These are phyloP conservation scores for Ictalurus punctatus DNA, from an alignment of 2,113 vertebrate genomes.

Conservation along the genomic window DNA sequence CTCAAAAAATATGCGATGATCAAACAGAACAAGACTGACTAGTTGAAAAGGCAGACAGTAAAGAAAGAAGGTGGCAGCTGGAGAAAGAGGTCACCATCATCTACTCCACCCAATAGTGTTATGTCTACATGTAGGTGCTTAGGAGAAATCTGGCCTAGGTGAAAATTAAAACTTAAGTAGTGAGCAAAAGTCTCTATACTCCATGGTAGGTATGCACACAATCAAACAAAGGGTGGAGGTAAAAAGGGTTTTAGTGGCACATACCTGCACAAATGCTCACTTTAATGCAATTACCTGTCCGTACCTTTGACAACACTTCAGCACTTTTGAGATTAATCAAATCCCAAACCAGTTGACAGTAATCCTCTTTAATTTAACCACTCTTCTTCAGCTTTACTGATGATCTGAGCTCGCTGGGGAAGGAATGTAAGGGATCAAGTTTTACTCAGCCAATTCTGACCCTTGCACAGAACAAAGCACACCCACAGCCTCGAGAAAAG, in stretches of 20 bases:
- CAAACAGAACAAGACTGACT: not conserved
- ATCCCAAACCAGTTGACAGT: constrained; percentile 55
- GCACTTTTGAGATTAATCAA: constrained; percentile 59
- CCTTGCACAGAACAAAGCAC: constrained; percentile 38
- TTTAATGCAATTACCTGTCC: constrained; percentile 76
- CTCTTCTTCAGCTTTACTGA: constrained; percentile 53
- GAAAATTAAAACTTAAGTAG: not conserved
- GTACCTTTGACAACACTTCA: constrained; percentile 77
- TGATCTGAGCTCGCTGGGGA: constrained; percentile 34
- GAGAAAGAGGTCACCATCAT: constrained; percentile 47
- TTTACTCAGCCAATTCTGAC: constrained; percentile 49
- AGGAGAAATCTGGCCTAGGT: not conserved
- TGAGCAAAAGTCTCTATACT: not conserved
- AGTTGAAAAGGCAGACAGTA: not conserved
- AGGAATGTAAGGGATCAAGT: constrained; percentile 52
- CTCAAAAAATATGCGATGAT: not conserved
- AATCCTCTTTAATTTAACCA: constrained; percentile 60
- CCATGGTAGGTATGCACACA: constrained; percentile 24
- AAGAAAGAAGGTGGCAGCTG: not conserved
- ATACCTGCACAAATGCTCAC: constrained; percentile 68
- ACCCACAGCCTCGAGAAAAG: constrained; percentile 30
- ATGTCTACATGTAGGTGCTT: constrained; percentile 1
- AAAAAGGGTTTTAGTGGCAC: constrained; percentile 52
- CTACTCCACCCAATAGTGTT: not conserved
- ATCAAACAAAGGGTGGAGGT: constrained; percentile 40